Evolutionary conservation across 2,113 vertebrate genomes (phyloP), one percentile per base, ranked within the genome.

Genomic region (Setophaga petechia): DNA sequence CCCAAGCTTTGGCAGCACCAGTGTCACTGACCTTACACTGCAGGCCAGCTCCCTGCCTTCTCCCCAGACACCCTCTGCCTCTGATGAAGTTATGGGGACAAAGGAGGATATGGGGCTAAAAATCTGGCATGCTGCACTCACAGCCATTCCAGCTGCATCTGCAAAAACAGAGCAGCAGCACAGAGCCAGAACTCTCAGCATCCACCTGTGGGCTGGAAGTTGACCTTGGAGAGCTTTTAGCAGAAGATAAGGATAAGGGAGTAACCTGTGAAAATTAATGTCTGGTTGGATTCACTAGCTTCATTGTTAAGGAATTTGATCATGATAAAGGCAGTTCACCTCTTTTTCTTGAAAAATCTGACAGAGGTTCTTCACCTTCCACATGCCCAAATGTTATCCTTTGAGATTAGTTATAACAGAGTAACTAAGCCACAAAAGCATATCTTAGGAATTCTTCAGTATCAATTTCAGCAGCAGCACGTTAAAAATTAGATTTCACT

Each of bases 321-420:
- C 12, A 52, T 5, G 24, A 90, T 22, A 68, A 91, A 91, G 57
- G 33, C 43, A 67, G n/a, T 39, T 74, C 43, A 55, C 7, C 14
- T 89, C 15, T 84, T 79, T 68, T 43, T 63, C 39, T 62, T 39
- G 8, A 85, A 86, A 91, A 90, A 79, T 39, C 10, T 86, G 59
- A 27, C 39, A 41, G 37, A 82, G n/a, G 28, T 13, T 71, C 85
- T 72, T 65, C 57, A 79, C 49, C 65, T 86, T 92, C 44, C n/a
- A 57, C 28, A 37, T 31, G 35, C 21, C 35, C 28, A 77, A 66
- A 63, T 57, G 51, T 89, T 95, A 84, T 74, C 83, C 54, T 91
- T 89, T 43, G 71, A 85, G 39, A 95, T 83, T 63, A 94, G 51
- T 52, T 86, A 86, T 28, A 94, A 83, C 55, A 87, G 71, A 93